These are phyloP conservation scores for Parnassius smintheus DNA, from an alignment of 2,888 invertebrate species.

Conservation along the genomic window DNA sequence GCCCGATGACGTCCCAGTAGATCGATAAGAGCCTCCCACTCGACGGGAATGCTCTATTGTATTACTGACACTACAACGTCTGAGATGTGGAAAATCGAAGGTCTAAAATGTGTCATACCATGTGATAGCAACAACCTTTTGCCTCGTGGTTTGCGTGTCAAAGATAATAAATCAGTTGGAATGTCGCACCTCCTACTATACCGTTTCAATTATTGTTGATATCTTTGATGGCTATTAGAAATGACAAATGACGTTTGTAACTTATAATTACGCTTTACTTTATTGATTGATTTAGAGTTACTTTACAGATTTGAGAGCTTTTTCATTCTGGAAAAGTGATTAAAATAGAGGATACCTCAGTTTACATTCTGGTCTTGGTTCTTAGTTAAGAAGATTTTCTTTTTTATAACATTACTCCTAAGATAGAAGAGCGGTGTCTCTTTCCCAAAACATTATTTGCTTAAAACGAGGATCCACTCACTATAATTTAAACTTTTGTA, in stretches of 20 bases:
- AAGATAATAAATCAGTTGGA: constrained; percentile 17
- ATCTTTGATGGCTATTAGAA: constrained; percentile 23
- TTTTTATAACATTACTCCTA: too few species aligned
- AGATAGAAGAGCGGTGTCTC: too few species aligned
- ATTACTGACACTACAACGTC: constrained; percentile 72
- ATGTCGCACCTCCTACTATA: not conserved
- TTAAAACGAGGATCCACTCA: too few species aligned
- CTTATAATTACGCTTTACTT: constrained; percentile 11
- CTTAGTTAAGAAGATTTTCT: too few species aligned
- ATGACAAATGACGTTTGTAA: constrained; percentile 21
- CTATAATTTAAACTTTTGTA: too few species aligned
- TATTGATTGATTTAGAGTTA: constrained; percentile 12
- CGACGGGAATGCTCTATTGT: constrained; percentile 76
- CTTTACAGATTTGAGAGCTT: too few species aligned
- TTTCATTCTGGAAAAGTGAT: too few species aligned
- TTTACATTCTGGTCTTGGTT: too few species aligned
- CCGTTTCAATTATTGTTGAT: constrained; percentile 18
- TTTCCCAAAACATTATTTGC: too few species aligned
- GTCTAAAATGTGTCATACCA: constrained; percentile 58
- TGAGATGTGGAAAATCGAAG: constrained; percentile 75
- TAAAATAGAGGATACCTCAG: too few species aligned
- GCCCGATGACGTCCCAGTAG: constrained; percentile 78
- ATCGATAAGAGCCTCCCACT: constrained; percentile 79
- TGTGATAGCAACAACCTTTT: constrained; percentile 47
- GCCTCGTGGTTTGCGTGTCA: constrained; percentile 35